Evolutionary conservation across 1,140 invertebrate species (phyloP).

Genomic region (Zaprionus tsacasi): DNA sequence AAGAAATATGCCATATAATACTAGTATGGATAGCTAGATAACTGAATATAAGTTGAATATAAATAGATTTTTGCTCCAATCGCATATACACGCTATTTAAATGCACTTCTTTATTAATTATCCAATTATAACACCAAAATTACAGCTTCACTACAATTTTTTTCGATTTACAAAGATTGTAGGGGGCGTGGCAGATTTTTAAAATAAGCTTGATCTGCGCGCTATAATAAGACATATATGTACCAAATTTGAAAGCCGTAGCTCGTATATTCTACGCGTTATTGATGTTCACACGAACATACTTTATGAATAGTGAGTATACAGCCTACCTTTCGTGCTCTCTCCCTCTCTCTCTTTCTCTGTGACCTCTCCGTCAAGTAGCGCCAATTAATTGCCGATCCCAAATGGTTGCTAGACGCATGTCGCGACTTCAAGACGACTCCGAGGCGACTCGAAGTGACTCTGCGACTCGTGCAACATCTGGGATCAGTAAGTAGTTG

Average conservation of each 20-base stretch:
- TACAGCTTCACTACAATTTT: too few species aligned
- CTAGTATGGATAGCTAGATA: too few species aligned
- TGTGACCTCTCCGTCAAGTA: conserved; percentile 38
- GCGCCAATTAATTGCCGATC: conserved; percentile 73
- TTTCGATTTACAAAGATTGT: too few species aligned
- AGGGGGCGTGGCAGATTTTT: neutral
- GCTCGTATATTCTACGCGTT: neutral
- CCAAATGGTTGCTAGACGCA: conserved; percentile 44
- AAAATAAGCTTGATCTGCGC: neutral
- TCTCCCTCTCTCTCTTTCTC: neutral
- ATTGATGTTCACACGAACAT: neutral
- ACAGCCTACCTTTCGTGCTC: neutral
- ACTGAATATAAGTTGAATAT: too few species aligned
- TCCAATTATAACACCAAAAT: too few species aligned
- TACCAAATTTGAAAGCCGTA: neutral
- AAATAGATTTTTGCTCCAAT: too few species aligned
- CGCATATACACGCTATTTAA: too few species aligned
- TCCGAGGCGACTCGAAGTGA: neutral
- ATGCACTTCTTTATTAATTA: too few species aligned
- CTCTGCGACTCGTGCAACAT: conserved; percentile 28
- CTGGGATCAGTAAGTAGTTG: conserved; percentile 49
- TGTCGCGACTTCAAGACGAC: conserved; percentile 51
- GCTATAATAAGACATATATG: neutral
- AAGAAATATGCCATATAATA: too few species aligned
- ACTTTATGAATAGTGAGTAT: neutral